Evolutionary conservation across 92 coral and sea anemone genomes (phyloP).

Genomic region (Phenganax marumi): DNA sequence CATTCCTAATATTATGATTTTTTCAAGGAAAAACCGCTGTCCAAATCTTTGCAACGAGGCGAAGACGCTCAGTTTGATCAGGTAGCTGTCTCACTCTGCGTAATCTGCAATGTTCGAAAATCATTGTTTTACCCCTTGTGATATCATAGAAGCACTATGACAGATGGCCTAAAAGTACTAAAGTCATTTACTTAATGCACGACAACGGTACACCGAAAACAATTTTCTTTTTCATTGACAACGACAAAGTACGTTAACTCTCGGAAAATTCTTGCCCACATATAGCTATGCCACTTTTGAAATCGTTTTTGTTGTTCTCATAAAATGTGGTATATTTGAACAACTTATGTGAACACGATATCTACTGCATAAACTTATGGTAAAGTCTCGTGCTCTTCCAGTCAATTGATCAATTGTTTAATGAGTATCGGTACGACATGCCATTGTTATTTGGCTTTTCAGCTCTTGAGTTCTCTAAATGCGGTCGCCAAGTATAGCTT

Average conservation of each 20-base stretch:
- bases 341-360: too few species aligned
- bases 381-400: background rate
- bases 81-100: conserved; percentile 34
- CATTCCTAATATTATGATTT: background rate
- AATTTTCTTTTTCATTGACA: too few species aligned
- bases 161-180: too few species aligned
- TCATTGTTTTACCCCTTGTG: too few species aligned
- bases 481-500: conserved; percentile 91
- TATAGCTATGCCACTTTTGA: too few species aligned
- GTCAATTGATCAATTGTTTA: background rate
- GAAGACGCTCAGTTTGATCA: conserved; percentile 98
- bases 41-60: conserved; percentile 98
- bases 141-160: too few species aligned
- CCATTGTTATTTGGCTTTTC: background rate
- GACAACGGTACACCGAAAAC: too few species aligned
- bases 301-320: background rate
- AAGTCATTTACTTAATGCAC: too few species aligned
- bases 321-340: background rate
- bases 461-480: conserved; percentile 85
- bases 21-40: conserved; percentile 83
- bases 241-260: too few species aligned
- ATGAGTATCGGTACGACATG: background rate
- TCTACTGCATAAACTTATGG: background rate
- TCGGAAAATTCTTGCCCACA: too few species aligned
- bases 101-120: background rate